Evolutionary conservation across 2,113 vertebrate genomes (phyloP), one percentile per base, ranked within the genome.

Genomic region (Catharus bicknelli): DNA sequence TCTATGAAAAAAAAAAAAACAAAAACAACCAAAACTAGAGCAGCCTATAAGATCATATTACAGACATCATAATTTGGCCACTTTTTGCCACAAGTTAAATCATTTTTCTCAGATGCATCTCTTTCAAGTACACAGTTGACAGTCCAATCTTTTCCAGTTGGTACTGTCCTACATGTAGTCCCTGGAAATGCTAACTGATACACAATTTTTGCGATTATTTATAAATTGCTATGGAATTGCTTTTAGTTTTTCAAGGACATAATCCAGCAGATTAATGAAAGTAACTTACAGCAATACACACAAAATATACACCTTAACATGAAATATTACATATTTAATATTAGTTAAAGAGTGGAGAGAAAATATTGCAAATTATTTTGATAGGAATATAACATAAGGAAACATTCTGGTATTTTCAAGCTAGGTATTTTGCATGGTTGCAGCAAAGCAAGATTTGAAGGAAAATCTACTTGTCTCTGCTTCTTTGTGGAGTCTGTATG

Each of bases 131-230:
- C 82, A 91, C 10, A 94, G 90, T 69, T 93, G 89, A 90, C 73
- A 96, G 84, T 89, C 89, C 96, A 97, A 90, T 92, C 83, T 88
- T 91, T 94, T 94, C 80, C 76, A 93, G 75, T 93, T 93, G 84
- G 94, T 78, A 70, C 30, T 95, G 93, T 94, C 89, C 90, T 73
- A 86, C 22, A 90, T 2, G 7, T 66, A 81, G 90, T 94, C 84
- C 91, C 92, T 94, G 96, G 91, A 95, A 95, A 95, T 88, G 88
- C 78, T 88, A 94, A 85, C 9, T 72, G 80, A 92, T 82, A 19
- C 40, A 86, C 55, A 66, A 69, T 51, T 96, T 58, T 93, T 93
- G 80, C 90, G 90, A 94, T 92, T 94, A 80, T 82, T 95, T 11
- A 61, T 81, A 95, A 95, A 90, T 88, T 66, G 63, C 32, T 61